These are phyloP conservation scores for Oriolus oriolus DNA, from an alignment of 2,113 vertebrate species.

Conservation along the genomic window DNA sequence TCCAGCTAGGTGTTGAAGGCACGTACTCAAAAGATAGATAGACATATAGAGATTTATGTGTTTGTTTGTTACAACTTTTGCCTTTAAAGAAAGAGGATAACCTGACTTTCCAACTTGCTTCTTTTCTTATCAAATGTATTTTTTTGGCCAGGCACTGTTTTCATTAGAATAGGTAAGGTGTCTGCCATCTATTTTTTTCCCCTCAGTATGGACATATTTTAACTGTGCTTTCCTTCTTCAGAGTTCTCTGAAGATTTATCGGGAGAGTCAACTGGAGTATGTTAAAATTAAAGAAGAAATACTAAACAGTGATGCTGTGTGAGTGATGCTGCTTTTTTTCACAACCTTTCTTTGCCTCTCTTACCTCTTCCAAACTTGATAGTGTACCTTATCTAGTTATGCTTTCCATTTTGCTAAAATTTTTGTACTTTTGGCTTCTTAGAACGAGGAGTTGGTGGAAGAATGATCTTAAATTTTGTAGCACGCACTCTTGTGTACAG, in stretches of 20 bases:
- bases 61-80: neutral
- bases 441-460: neutral
- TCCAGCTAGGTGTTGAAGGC: neutral
- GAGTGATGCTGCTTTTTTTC: constrained; percentile 42
- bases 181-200: neutral
- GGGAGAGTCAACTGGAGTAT: constrained; percentile 75
- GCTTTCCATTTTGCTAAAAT: neutral
- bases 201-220: neutral
- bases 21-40: neutral
- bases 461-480: neutral
- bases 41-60: neutral
- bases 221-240: constrained; percentile 39
- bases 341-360: neutral
- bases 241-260: constrained; percentile 82
- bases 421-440: neutral
- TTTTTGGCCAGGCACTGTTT: neutral
- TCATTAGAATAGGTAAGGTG: neutral
- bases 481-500: neutral
- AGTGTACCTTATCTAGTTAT: neutral
- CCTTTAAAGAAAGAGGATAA: neutral
- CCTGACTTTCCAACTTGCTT: neutral
- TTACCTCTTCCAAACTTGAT: neutral
- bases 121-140: neutral
- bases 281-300: constrained; percentile 81
- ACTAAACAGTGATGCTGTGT: constrained; percentile 76